These are phyloP conservation scores for Beaufortia kweichowensis DNA, from an alignment of 2,113 vertebrate genomes.

Conservation along the genomic window DNA sequence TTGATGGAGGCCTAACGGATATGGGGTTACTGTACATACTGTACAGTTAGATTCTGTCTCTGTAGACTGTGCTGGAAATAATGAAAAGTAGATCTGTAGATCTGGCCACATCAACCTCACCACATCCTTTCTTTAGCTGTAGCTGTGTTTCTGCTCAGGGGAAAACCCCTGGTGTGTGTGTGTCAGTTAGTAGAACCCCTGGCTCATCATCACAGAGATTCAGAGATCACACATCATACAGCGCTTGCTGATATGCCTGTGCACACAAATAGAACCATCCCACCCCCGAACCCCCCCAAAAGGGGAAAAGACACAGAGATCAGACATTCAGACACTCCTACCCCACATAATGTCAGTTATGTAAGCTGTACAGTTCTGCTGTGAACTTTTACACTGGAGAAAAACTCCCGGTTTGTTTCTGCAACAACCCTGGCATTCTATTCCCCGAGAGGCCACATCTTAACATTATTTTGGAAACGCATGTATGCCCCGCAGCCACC, in stretches of 20 bases:
- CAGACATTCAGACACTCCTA: conserved; percentile 51
- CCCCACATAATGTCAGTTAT: conserved; percentile 42
- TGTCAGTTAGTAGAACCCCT: conserved; percentile 78
- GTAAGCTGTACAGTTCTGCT: neutral
- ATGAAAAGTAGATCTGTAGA: conserved; percentile 18
- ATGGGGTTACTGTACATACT: too few relatives aligned
- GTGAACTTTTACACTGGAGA: conserved; percentile 46
- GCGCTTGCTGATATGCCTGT: conserved; percentile 42
- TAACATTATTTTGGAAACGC: conserved; percentile 7
- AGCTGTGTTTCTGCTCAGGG: conserved; percentile 43
- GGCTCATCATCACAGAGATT: conserved; percentile 79
- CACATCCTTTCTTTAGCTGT: conserved; percentile 13
- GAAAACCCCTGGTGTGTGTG: conserved; percentile 42
- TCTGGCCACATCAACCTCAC: conserved; percentile 28
- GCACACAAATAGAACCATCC: conserved; percentile 53
- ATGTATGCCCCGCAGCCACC: conserved; percentile 14
- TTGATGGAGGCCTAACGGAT: too few relatives aligned
- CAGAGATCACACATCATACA: conserved; percentile 67
- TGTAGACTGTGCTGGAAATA: neutral
- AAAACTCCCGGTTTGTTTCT: too few relatives aligned
- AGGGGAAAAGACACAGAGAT: conserved; percentile 22
- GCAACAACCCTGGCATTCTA: conserved; percentile 9
- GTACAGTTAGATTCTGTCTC: too few relatives aligned
- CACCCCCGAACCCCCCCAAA: conserved; percentile 21
- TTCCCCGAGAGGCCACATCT: conserved; percentile 35